Conservation (phyloP, 2,888 invertebrate species). For the Megastigmus dorsalis region DNA sequence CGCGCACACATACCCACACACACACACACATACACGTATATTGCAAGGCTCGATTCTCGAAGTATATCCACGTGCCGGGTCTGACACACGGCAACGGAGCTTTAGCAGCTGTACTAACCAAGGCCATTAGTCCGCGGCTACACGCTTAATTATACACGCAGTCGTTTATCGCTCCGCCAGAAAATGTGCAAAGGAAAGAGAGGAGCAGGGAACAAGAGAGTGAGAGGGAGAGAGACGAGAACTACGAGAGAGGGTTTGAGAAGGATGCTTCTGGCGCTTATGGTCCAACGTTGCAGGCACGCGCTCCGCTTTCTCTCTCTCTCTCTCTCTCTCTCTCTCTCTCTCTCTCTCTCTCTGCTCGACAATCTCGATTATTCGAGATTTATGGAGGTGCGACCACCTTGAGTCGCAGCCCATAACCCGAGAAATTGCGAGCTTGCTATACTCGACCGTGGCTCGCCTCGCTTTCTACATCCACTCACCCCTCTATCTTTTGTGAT, state of each 20-base stretch:
- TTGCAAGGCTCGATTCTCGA: background rate
- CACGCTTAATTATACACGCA: constrained; percentile 14
- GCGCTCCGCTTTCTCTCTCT: too few species aligned
- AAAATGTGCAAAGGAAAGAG: background rate
- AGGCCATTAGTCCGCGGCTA: constrained; percentile 19
- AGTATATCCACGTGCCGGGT: background rate
- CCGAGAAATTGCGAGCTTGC: constrained; percentile 1
- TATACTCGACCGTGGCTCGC: too few species aligned
- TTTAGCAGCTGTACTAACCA: too few species aligned
- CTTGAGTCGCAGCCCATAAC: too few species aligned
- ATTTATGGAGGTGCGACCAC: constrained; percentile 6
- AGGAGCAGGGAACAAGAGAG: background rate
- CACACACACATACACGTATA: background rate
- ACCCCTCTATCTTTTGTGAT: too few species aligned
- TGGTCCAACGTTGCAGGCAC: background rate
- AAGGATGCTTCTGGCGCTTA: too few species aligned
- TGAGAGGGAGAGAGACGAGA: background rate
- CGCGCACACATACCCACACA: too few species aligned
- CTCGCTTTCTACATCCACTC: too few species aligned
- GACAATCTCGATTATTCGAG: constrained; percentile 24
- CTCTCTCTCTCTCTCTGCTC: too few species aligned
- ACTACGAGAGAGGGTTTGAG: too few species aligned
- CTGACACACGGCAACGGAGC: background rate
- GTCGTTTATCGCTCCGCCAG: constrained; percentile 15
- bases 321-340: too few species aligned